Evolutionary conservation across 2,888 invertebrate genomes (phyloP).

Genomic region (Hanleya hanleyi): DNA sequence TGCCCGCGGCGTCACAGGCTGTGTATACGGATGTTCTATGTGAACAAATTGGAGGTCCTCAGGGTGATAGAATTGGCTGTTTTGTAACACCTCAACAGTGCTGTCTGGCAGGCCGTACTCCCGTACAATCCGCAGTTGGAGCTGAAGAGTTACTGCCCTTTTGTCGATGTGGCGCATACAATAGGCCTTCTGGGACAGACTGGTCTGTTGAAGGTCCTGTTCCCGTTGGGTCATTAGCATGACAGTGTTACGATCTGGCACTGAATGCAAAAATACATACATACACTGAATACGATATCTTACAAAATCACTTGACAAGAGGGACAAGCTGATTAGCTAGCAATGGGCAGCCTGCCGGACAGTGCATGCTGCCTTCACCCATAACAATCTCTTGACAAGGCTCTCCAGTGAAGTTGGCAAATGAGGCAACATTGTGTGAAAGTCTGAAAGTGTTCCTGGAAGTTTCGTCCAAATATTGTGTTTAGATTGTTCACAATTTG

Average conservation of each 20-base stretch:
- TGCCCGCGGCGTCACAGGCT: conserved; percentile 25
- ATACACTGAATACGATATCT: background rate
- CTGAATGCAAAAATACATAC: conserved; percentile 68
- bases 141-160: conserved; percentile 84
- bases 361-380: too few species aligned
- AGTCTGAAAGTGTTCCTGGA: too few species aligned
- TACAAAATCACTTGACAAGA: background rate
- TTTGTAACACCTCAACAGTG: conserved; percentile 82
- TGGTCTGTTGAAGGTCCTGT: conserved; percentile 85
- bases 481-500: too few species aligned
- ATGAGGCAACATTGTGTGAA: too few species aligned
- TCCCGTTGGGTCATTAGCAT: conserved; percentile 88
- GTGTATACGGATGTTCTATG: conserved; percentile 23
- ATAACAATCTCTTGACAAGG: too few species aligned
- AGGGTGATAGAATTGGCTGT: conserved; percentile 60
- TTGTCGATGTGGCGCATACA: conserved; percentile 81
- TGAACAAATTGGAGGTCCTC: conserved; percentile 39
- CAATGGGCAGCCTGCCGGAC: too few species aligned
- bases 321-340: too few species aligned
- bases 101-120: conserved; percentile 95
- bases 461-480: too few species aligned
- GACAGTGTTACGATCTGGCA: conserved; percentile 85
- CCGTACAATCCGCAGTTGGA: conserved; percentile 90
- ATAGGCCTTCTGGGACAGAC: conserved; percentile 86
- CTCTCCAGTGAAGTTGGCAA: too few species aligned